A percentile compares a stretch with the other conserved stretches of the same genome.
Evolutionary conservation across 2,797 vertebrate species (phyloP).

Genomic region (Vireo griseus): DNA sequence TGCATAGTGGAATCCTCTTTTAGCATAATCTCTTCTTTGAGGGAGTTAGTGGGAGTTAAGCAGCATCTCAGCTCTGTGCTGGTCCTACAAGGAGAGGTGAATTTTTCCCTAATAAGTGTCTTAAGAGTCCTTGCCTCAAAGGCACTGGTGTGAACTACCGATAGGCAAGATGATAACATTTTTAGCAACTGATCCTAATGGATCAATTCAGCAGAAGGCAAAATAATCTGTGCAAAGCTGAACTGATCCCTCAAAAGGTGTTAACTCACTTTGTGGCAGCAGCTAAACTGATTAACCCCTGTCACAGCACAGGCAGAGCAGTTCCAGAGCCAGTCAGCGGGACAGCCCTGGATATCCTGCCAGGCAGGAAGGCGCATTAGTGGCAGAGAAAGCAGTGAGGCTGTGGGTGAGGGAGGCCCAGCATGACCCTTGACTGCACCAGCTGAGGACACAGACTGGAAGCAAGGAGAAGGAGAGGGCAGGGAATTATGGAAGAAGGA

Average conservation of each 20-base stretch:
- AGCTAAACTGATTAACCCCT: slow-evolving; percentile 41
- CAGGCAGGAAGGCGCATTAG: neutral
- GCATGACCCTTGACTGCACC: rapidly evolving
- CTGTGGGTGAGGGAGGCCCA: neutral
- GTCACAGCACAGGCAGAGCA: neutral
- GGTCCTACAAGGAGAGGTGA: slow-evolving; percentile 51
- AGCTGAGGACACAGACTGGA: neutral
- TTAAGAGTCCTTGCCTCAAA: slow-evolving; percentile 55
- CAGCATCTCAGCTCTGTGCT: neutral
- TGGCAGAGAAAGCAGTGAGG: neutral
- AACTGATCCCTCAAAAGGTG: slow-evolving; percentile 50
- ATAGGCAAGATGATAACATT: slow-evolving; percentile 54
- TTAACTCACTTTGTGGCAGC: slow-evolving; percentile 36
- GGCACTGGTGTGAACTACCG: slow-evolving; percentile 38
- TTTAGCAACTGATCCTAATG: slow-evolving; percentile 60
- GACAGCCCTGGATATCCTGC: neutral
- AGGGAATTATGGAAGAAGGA: neutral
- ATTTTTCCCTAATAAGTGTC: slow-evolving; percentile 65
- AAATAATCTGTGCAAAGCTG: slow-evolving; percentile 64
- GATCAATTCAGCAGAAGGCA: slow-evolving; percentile 50
- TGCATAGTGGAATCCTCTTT: slow-evolving; percentile 57
- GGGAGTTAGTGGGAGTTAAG: slow-evolving; percentile 29
- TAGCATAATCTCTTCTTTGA: slow-evolving; percentile 36
- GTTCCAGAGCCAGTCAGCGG: neutral
- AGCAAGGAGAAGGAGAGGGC: neutral